Evolutionary conservation across 2,888 invertebrate species (phyloP).

Genomic region (Oasisia sp.): DNA sequence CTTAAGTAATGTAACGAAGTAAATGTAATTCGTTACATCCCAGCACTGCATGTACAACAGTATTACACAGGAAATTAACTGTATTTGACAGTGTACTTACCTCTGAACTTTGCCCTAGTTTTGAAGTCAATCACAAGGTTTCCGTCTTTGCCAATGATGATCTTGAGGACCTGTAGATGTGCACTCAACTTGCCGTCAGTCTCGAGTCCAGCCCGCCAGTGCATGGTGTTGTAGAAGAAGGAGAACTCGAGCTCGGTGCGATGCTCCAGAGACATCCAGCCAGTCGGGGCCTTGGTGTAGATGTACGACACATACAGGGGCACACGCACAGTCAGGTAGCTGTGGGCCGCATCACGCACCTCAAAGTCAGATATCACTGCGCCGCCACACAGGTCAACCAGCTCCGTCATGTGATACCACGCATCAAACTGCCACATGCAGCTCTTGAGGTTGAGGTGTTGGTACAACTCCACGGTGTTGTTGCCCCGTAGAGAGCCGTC

Average conservation of each 20-base stretch:
- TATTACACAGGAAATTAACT: neutral
- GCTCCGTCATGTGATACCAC: constrained; percentile 66
- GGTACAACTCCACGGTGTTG: constrained; percentile 59
- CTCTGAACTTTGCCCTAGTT: constrained; percentile 66
- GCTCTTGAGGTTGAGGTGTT: constrained; percentile 63
- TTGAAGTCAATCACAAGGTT: constrained; percentile 65
- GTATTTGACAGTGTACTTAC: constrained; percentile 43
- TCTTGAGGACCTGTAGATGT: constrained; percentile 55
- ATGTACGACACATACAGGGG: constrained; percentile 66
- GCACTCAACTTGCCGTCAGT: constrained; percentile 56
- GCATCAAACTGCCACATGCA: constrained; percentile 67
- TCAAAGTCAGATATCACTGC: constrained; percentile 64
- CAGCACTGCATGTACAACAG: neutral
- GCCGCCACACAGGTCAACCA: constrained; percentile 66
- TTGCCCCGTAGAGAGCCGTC: constrained; percentile 51
- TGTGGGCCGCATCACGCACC: constrained; percentile 56
- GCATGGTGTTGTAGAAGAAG: constrained; percentile 64
- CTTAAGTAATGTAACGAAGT: too few relatives aligned
- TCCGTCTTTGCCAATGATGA: constrained; percentile 62
- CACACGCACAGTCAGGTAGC: constrained; percentile 63
- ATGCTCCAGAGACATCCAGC: constrained; percentile 67
- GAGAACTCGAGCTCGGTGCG: constrained; percentile 66
- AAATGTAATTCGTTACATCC: too few relatives aligned
- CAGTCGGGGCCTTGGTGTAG: constrained; percentile 61
- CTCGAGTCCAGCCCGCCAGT: constrained; percentile 63